These are phyloP conservation scores for Agelastica alni DNA, from an alignment of 2,888 invertebrate species.

Conservation along the genomic window DNA sequence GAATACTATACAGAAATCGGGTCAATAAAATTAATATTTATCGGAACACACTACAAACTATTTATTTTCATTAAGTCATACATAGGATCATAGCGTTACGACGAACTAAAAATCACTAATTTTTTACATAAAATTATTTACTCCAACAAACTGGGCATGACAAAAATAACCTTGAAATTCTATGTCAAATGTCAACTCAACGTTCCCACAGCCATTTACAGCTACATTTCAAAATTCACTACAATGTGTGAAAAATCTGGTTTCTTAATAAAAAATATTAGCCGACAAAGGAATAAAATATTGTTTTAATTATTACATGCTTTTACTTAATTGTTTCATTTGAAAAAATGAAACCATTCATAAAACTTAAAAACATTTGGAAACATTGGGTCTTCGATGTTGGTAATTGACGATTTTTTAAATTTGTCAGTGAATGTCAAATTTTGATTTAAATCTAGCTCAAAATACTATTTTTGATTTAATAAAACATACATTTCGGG, in stretches of 20 bases:
- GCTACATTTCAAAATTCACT: too few species aligned
- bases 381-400: too few species aligned
- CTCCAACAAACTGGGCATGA: slow-evolving; percentile 1
- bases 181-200: background rate
- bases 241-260: too few species aligned
- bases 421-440: background rate
- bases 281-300: too few species aligned
- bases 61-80: background rate
- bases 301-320: too few species aligned
- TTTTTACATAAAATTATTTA: background rate
- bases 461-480: slow-evolving; percentile 1
- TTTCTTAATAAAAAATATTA: too few species aligned
- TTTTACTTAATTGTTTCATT: too few species aligned
- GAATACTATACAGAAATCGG: background rate
- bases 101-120: slow-evolving; percentile 4
- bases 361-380: too few species aligned
- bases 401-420: too few species aligned
- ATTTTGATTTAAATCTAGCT: background rate
- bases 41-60: background rate
- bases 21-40: background rate
- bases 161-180: slow-evolving; percentile 8
- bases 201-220: too few species aligned
- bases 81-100: background rate
- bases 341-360: too few species aligned
- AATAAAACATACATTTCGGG: background rate